These are phyloP conservation scores for Scaptomyza flava DNA, from an alignment of 2,888 invertebrate genomes.

Conservation along the genomic window DNA sequence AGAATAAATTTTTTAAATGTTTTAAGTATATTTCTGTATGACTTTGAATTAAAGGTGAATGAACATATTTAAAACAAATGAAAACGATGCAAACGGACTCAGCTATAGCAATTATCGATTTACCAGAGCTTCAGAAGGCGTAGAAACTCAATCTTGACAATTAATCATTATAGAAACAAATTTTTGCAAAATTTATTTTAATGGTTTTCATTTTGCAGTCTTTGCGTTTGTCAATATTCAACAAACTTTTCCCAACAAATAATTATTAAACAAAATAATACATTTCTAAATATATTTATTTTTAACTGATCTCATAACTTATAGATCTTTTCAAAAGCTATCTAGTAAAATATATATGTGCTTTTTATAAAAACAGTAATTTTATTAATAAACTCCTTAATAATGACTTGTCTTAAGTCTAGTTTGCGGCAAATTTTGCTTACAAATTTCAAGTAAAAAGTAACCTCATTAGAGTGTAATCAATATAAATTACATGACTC, in stretches of 20 bases:
- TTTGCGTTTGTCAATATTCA: no score
- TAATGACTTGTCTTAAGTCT: slow-evolving; percentile 9
- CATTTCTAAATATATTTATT: neutral
- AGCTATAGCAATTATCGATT: no score
- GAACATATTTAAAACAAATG: no score
- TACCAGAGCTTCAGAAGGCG: no score
- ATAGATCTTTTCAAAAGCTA: slow-evolving; percentile 11
- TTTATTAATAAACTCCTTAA: neutral
- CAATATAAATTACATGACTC: slow-evolving; percentile 6
- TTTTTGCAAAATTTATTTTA: no score
- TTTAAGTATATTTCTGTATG: neutral
- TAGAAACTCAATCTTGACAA: no score
- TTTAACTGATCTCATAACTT: neutral
- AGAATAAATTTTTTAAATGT: neutral
- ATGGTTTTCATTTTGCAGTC: no score
- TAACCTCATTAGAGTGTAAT: neutral
- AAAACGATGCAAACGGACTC: no score
- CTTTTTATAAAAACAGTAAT: neutral
- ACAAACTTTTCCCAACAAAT: no score
- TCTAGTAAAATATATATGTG: neutral
- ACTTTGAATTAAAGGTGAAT: neutral
- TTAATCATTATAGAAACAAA: no score
- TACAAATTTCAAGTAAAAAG: slow-evolving; percentile 25
- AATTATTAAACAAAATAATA: no score
- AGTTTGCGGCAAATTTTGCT: neutral